A percentile compares a stretch with the other conserved stretches of the same genome.
phyloP scores from a whole-genome alignment of 2,888 invertebrate species.

The Temnothorax ravouxi region DNA sequence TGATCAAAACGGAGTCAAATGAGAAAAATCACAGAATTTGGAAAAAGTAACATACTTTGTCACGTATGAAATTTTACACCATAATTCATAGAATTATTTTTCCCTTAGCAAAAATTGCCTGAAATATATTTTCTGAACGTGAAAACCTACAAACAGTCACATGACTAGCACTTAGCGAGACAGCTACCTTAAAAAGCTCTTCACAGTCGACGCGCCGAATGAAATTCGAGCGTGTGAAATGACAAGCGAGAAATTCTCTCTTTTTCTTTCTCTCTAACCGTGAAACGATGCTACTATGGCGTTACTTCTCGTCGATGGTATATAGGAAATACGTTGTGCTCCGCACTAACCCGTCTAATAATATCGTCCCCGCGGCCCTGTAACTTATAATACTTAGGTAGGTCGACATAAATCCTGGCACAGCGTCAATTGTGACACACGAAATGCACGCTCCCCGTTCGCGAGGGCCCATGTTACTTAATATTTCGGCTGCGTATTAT shows the following conservation, averaged over 20 bases:
- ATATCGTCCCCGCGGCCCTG: conserved; percentile 75
- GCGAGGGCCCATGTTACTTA: conserved; percentile 17
- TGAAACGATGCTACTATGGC: not conserved
- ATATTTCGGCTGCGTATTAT: conserved; percentile 36
- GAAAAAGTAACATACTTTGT: too few relatives aligned
- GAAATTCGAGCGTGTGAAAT: not conserved
- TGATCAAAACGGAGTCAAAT: too few relatives aligned
- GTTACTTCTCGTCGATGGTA: not conserved
- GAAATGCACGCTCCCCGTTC: conserved; percentile 53
- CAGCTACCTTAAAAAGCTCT: conserved; percentile 22
- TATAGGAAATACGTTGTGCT: conserved; percentile 45
- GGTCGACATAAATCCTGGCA: conserved; percentile 74
- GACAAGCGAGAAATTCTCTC: conserved; percentile 1
- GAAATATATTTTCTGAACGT: too few relatives aligned
- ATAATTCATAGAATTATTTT: too few relatives aligned
- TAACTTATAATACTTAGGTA: conserved; percentile 69
- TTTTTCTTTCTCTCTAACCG: not conserved
- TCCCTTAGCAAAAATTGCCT: too few relatives aligned
- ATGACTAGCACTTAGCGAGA: too few relatives aligned
- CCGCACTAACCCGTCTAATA: conserved; percentile 71
- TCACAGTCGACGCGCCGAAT: not conserved
- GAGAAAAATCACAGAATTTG: too few relatives aligned
- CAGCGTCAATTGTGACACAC: conserved; percentile 72
- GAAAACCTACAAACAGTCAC: too few relatives aligned
- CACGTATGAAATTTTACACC: too few relatives aligned